These are phyloP conservation scores for Lamellibrachia columna DNA, from an alignment of 2,888 invertebrate genomes.

Conservation along the genomic window DNA sequence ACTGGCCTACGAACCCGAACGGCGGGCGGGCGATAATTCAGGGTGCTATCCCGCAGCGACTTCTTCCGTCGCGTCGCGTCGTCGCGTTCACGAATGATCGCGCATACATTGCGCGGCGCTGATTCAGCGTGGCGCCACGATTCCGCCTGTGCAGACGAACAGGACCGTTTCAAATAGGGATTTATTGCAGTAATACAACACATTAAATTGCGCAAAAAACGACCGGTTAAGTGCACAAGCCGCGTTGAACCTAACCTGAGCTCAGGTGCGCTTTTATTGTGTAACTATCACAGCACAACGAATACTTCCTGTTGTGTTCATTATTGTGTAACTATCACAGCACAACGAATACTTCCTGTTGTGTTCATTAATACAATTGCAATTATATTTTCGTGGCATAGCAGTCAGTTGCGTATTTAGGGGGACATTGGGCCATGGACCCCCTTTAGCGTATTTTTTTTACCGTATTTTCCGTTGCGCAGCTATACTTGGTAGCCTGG, in stretches of 20 bases:
- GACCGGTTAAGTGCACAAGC: neutral
- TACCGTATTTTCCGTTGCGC: no score
- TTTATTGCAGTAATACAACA: neutral
- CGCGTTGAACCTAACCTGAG: neutral
- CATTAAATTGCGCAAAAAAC: neutral
- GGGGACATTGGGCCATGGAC: no score
- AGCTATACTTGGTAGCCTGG: no score
- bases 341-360: neutral
- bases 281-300: neutral
- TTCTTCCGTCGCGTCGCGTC: neutral
- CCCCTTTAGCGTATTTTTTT: no score
- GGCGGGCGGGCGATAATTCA: slow-evolving; percentile 12
- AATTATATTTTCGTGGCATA: no score
- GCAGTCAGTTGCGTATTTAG: no score
- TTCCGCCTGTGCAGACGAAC: slow-evolving; percentile 8
- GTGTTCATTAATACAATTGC: neutral
- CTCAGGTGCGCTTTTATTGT: neutral
- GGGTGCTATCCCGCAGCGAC: neutral
- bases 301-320: neutral
- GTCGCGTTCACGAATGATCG: neutral
- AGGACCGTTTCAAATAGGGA: neutral
- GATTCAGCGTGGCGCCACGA: neutral
- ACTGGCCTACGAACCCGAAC: neutral
- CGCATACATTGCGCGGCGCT: neutral
- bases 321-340: neutral